Evolutionary conservation across 2,113 vertebrate species (phyloP).

Genomic region (Pterophyllum scalare): DNA sequence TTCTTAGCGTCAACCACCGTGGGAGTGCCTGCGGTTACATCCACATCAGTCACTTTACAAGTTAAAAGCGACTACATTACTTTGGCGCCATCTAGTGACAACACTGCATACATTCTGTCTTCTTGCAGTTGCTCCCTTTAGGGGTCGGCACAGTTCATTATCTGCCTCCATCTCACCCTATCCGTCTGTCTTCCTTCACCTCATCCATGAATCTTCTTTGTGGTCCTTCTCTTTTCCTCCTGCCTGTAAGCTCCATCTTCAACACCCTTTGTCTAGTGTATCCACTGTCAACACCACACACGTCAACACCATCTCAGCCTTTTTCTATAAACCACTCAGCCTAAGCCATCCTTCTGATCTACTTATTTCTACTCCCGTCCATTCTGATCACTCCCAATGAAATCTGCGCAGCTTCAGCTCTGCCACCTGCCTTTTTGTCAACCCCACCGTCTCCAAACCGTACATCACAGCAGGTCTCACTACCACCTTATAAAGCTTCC

Average conservation of each 20-base stretch:
- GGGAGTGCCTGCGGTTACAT: neutral
- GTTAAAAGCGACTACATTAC: neutral
- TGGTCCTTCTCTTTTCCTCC: neutral
- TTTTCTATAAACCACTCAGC: neutral
- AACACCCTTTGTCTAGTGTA: neutral
- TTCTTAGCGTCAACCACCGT: neutral
- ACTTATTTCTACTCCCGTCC: too few relatives aligned
- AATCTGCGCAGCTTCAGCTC: neutral
- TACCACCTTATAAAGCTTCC: too few relatives aligned
- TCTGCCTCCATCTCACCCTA: neutral
- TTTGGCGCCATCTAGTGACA: conserved; percentile 61
- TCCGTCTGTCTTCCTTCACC: neutral
- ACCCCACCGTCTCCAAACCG: too few relatives aligned
- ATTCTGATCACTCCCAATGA: neutral
- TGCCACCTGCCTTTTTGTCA: too few relatives aligned
- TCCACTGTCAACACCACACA: neutral
- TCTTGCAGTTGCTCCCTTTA: neutral
- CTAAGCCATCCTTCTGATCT: neutral
- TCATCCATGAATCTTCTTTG: neutral
- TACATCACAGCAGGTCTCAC: too few relatives aligned
- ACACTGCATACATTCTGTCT: neutral
- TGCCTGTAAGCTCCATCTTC: neutral
- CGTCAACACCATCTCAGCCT: neutral
- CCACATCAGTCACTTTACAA: neutral
- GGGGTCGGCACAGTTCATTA: neutral